Conservation (phyloP, 1,140 invertebrate genomes). For the Sipha flava region DNA sequence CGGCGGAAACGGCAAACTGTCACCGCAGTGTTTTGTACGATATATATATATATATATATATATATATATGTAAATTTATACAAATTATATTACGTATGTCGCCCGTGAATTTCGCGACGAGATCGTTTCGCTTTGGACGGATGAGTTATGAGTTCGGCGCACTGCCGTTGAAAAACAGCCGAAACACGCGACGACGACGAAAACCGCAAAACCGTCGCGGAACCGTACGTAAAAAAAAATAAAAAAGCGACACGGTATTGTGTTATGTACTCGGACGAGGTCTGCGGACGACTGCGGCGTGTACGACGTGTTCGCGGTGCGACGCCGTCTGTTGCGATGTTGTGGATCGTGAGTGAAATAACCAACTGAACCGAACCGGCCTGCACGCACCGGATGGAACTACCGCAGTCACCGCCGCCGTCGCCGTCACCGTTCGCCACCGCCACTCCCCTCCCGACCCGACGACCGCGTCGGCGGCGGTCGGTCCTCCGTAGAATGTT, state of each 20-base stretch:
- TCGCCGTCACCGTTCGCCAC: background rate
- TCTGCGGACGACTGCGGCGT: background rate
- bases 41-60: too few species aligned
- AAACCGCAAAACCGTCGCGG: too few species aligned
- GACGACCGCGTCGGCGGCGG: background rate
- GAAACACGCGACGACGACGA: too few species aligned
- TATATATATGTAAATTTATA: too few species aligned
- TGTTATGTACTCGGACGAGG: too few species aligned
- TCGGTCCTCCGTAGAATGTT: constrained; percentile 4
- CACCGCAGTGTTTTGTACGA: too few species aligned
- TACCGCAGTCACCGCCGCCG: background rate
- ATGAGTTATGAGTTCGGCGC: too few species aligned
- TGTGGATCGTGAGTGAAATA: constrained; percentile 11
- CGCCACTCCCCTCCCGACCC: background rate
- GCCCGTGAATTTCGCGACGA: too few species aligned
- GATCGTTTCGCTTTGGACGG: too few species aligned
- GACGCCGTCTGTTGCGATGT: background rate
- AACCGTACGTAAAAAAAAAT: background rate
- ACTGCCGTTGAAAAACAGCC: too few species aligned
- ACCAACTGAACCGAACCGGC: constrained; percentile 27
- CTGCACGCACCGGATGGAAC: background rate
- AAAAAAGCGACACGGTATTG: background rate
- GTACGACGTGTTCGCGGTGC: background rate
- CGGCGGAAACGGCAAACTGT: background rate
- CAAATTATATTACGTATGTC: too few species aligned